phyloP scores from a whole-genome alignment of 2,113 vertebrate species.

The Eleginops maclovinus region DNA sequence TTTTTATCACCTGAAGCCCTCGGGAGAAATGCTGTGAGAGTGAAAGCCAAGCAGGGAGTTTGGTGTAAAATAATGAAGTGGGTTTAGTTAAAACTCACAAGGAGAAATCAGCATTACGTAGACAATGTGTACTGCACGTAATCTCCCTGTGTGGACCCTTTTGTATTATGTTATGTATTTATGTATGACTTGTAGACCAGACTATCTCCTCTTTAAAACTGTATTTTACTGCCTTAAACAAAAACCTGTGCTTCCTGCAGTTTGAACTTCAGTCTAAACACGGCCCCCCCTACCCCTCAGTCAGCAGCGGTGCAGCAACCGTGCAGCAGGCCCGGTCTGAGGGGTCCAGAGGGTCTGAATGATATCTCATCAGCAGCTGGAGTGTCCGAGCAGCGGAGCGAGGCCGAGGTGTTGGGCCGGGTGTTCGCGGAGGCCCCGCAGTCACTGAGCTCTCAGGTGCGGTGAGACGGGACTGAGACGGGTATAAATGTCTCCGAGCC shows the following conservation, averaged over 20 bases:
- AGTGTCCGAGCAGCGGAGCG: slow-evolving; percentile 47
- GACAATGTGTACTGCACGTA: background rate
- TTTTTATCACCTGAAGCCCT: background rate
- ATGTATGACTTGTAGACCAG: too few relatives aligned
- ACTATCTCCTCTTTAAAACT: too few relatives aligned
- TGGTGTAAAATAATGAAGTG: background rate
- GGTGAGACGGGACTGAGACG: slow-evolving; percentile 35
- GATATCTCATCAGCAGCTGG: slow-evolving; percentile 61
- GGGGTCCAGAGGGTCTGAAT: slow-evolving; percentile 54
- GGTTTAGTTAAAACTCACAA: background rate
- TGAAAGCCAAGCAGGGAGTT: background rate
- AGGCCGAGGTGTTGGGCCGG: slow-evolving; percentile 18
- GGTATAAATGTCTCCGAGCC: slow-evolving; percentile 9
- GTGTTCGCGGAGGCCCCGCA: slow-evolving; percentile 16
- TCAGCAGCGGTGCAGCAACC: too few relatives aligned
- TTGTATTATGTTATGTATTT: too few relatives aligned
- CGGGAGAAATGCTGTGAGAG: background rate
- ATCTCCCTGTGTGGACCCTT: background rate
- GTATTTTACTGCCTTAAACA: too few relatives aligned
- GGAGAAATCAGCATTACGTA: background rate
- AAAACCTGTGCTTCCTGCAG: too few relatives aligned
- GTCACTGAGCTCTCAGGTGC: slow-evolving; percentile 47
- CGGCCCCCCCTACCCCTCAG: too few relatives aligned
- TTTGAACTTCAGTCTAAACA: too few relatives aligned
- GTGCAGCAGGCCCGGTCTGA: slow-evolving; percentile 31